Evolutionary conservation across 2,113 vertebrate species (phyloP).

Genomic region (Strix aluco): DNA sequence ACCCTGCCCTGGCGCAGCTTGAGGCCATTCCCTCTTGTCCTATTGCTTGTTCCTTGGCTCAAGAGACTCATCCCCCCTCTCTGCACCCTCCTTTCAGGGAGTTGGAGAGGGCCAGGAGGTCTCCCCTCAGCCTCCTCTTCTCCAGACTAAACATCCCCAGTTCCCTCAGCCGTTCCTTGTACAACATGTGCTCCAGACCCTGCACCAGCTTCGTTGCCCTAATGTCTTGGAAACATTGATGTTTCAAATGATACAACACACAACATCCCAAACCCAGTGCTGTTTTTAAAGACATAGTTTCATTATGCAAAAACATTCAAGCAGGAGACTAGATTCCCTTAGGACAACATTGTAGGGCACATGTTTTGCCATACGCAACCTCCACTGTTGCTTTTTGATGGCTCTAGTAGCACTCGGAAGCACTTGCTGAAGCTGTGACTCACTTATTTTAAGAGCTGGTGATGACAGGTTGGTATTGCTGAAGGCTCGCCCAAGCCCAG

Average conservation of each 20-base stretch:
- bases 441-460: background rate
- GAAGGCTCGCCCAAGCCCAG: fast-evolving
- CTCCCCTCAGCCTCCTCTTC: too few species aligned
- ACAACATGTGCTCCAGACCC: too few species aligned
- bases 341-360: background rate
- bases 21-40: too few species aligned
- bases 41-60: too few species aligned
- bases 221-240: background rate
- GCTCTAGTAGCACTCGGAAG: background rate
- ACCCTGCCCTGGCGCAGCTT: too few species aligned
- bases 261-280: background rate
- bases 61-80: too few species aligned
- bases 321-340: background rate
- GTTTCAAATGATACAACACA: background rate
- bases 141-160: too few species aligned
- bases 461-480: background rate
- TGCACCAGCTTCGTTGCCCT: too few species aligned
- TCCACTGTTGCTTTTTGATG: fast-evolving
- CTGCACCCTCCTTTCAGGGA: too few species aligned
- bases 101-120: too few species aligned
- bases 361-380: fast-evolving
- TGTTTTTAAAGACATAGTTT: background rate
- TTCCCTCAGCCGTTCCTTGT: too few species aligned
- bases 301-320: background rate
- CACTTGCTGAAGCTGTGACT: background rate